phyloP scores from a whole-genome alignment of 1,140 invertebrate species.

The Drosophila triauraria region DNA sequence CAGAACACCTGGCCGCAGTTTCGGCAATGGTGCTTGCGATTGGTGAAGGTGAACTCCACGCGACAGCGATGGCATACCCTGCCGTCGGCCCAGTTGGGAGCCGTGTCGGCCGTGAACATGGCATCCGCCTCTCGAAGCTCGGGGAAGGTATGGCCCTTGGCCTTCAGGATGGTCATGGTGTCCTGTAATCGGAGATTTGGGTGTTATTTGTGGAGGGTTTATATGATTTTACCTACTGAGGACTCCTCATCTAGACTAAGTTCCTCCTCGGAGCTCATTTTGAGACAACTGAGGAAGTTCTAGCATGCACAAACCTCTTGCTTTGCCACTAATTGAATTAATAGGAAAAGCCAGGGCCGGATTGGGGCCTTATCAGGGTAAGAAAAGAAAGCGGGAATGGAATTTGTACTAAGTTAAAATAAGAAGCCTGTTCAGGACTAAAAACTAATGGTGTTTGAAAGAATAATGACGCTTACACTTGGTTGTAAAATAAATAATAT shows the following conservation, averaged over 20 bases:
- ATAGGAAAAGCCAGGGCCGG: neutral
- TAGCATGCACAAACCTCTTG: neutral
- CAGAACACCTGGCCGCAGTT: conserved; percentile 99
- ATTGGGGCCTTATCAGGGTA: neutral
- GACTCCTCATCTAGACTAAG: conserved; percentile 58
- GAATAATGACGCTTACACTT: neutral
- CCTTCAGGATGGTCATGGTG: conserved; percentile 96
- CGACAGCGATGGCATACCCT: conserved; percentile 97
- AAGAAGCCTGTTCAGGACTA: neutral
- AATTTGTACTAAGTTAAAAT: neutral
- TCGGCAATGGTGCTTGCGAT: conserved; percentile 98
- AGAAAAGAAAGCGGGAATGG: neutral
- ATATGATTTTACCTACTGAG: conserved; percentile 20
- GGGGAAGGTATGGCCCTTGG: conserved; percentile 97
- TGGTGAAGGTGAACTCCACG: conserved; percentile 92
- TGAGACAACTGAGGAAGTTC: neutral
- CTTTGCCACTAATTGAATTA: conserved; percentile 52
- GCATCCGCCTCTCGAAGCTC: conserved; percentile 97
- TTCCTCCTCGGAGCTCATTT: conserved; percentile 72
- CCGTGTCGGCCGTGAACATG: conserved; percentile 98
- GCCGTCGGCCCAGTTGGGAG: conserved; percentile 98
- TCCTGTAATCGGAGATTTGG: conserved; percentile 88
- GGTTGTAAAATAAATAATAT: neutral
- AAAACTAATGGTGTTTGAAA: neutral
- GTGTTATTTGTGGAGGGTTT: neutral